phyloP scores from a whole-genome alignment of 92 coral and sea anemone species.

The Umimayanthus kanabou region DNA sequence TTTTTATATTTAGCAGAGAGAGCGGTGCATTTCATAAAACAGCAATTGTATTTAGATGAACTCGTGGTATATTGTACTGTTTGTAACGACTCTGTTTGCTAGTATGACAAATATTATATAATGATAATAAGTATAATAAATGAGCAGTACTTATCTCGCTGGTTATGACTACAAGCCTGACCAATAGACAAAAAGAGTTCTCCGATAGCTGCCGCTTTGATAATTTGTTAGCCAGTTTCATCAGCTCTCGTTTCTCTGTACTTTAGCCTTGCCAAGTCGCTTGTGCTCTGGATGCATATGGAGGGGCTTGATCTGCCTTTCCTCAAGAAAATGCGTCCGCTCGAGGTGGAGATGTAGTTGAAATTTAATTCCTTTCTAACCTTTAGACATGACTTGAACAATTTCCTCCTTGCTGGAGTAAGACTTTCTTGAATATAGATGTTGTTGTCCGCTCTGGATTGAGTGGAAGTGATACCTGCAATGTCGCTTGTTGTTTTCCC shows the following conservation, averaged over 20 bases:
- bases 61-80: too few relatives aligned
- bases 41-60: too few relatives aligned
- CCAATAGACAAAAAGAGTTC: too few relatives aligned
- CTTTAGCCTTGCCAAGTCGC: constrained; percentile 22
- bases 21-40: too few relatives aligned
- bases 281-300: background rate
- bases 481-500: constrained; percentile 28
- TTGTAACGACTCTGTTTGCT: too few relatives aligned
- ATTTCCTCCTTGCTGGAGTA: background rate
- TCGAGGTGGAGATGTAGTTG: constrained; percentile 16
- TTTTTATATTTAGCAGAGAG: too few relatives aligned
- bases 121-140: too few relatives aligned
- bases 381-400: constrained; percentile 35
- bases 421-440: constrained; percentile 2
- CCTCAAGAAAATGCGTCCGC: constrained; percentile 30
- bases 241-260: background rate
- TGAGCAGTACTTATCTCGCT: too few relatives aligned
- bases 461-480: constrained; percentile 3
- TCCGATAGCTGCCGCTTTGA: too few relatives aligned
- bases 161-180: too few relatives aligned
- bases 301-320: constrained; percentile 30
- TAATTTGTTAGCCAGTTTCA: too few relatives aligned
- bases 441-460: background rate
- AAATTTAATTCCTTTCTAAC: constrained; percentile 21
- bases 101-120: too few relatives aligned